A percentile compares a stretch with the other conserved stretches of the same genome.
These are phyloP conservation scores for Zaprionus lineosus DNA, from an alignment of 2,888 invertebrate genomes.

Conservation along the genomic window DNA sequence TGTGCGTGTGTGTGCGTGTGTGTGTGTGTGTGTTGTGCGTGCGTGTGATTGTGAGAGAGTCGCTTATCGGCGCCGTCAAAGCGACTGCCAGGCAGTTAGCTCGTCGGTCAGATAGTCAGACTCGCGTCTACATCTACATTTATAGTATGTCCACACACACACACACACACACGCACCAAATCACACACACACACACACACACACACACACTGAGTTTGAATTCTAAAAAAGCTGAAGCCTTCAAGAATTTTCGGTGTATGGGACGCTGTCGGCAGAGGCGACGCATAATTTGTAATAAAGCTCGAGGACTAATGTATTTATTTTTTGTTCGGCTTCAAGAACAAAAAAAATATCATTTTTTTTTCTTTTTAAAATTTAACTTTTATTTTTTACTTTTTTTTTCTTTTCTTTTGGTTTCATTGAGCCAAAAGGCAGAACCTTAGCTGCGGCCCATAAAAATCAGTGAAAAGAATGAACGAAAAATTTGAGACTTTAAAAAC, in stretches of 20 bases:
- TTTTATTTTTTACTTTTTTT: conserved; percentile 18
- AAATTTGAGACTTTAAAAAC: conserved; percentile 72
- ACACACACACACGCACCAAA: conserved; percentile 24
- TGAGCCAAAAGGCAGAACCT: conserved; percentile 29
- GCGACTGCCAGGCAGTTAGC: conserved; percentile 28
- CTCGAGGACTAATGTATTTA: conserved; percentile 71
- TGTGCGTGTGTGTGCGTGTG: conserved; percentile 18
- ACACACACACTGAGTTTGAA: conserved; percentile 44
- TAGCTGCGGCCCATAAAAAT: conserved; percentile 56
- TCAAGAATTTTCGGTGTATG: conserved; percentile 22
- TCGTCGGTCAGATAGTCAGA: conserved; percentile 43
- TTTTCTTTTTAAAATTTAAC: background rate
- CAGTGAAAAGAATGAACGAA: conserved; percentile 65
- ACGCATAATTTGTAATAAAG: conserved; percentile 77
- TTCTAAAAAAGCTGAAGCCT: conserved; percentile 35
- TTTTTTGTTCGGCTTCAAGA: conserved; percentile 7
- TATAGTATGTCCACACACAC: conserved; percentile 49
- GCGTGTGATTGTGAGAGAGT: conserved; percentile 23
- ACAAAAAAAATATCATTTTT: background rate
- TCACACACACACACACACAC: conserved; percentile 20
- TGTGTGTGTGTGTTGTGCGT: conserved; percentile 10
- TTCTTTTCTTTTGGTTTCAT: conserved; percentile 29
- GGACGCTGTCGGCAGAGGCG: conserved; percentile 46
- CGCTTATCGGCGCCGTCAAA: conserved; percentile 64
- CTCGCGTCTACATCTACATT: conserved; percentile 65